A percentile compares a stretch with the other conserved stretches of the same genome.
Conservation (phyloP, 2,888 invertebrate genomes). For the Hybos culiciformis region DNA sequence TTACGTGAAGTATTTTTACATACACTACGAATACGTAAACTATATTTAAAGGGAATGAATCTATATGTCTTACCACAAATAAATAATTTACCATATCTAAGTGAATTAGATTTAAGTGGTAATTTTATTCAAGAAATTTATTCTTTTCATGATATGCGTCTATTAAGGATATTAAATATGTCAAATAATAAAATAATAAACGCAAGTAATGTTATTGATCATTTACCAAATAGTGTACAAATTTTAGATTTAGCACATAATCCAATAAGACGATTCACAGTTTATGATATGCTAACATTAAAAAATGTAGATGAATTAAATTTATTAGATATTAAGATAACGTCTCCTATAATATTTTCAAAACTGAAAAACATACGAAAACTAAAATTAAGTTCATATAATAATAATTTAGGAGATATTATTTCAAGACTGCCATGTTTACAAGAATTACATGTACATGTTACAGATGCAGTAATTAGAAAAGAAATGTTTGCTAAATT, state of each 20-base stretch:
- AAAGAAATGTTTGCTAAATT: slow-evolving; percentile 54
- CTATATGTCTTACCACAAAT: slow-evolving; percentile 59
- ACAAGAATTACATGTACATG: slow-evolving; percentile 59
- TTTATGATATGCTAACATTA: slow-evolving; percentile 35
- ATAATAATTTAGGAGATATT: slow-evolving; percentile 57
- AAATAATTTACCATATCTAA: slow-evolving; percentile 61
- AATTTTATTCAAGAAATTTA: slow-evolving; percentile 62
- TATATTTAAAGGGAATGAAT: slow-evolving; percentile 64
- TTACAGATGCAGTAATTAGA: slow-evolving; percentile 58
- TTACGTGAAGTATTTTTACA: slow-evolving; percentile 79
- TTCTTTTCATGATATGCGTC: slow-evolving; percentile 54
- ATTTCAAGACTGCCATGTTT: slow-evolving; percentile 58
- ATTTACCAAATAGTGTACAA: slow-evolving; percentile 55
- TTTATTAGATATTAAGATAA: slow-evolving; percentile 54
- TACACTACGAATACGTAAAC: slow-evolving; percentile 62
- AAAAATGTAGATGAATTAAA: slow-evolving; percentile 63
- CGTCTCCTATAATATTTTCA: slow-evolving; percentile 61
- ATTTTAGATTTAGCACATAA: slow-evolving; percentile 69
- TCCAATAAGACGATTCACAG: slow-evolving; percentile 61
- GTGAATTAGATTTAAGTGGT: slow-evolving; percentile 63
- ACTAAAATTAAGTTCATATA: slow-evolving; percentile 61
- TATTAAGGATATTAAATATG: slow-evolving; percentile 59
- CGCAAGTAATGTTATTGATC: slow-evolving; percentile 62
- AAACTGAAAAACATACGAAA: slow-evolving; percentile 57
- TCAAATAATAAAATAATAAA: slow-evolving; percentile 62